Evolutionary conservation across 2,797 vertebrate species (phyloP).

Genomic region (Muscicapa striata): DNA sequence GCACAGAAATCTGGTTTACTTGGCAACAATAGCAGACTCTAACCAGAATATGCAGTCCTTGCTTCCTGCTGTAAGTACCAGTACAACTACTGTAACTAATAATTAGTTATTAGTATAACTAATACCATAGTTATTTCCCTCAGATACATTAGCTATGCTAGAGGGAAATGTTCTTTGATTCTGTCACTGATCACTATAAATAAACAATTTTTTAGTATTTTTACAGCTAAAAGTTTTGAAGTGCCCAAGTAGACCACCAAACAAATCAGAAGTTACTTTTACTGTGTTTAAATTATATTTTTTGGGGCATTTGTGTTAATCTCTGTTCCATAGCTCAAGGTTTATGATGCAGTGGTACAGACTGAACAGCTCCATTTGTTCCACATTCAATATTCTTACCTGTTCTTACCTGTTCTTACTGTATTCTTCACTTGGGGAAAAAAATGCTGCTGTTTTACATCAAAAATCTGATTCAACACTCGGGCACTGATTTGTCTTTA

Average conservation of each 20-base stretch:
- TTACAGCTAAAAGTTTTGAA: neutral
- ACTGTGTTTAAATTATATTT: neutral
- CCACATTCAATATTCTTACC: neutral
- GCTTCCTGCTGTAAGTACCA: slow-evolving; percentile 89
- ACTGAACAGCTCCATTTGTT: neutral
- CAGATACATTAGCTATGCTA: neutral
- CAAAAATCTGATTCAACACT: neutral
- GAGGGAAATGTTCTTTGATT: neutral
- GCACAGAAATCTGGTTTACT: slow-evolving; percentile 96
- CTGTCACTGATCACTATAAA: neutral
- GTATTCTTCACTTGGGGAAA: neutral
- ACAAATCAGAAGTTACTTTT: neutral
- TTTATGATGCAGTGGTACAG: neutral
- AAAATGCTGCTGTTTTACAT: neutral
- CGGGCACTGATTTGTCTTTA: neutral
- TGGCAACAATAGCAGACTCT: slow-evolving; percentile 96
- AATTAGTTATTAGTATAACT: neutral
- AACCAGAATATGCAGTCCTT: slow-evolving; percentile 98
- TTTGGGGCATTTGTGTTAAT: neutral
- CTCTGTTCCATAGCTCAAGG: neutral
- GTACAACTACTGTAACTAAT: neutral
- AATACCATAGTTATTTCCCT: neutral
- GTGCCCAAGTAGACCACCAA: neutral
- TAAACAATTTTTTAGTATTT: neutral
- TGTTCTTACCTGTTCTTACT: neutral